phyloP scores from a whole-genome alignment of 2,113 vertebrate genomes.

The Onychorhynchus coronatus region DNA sequence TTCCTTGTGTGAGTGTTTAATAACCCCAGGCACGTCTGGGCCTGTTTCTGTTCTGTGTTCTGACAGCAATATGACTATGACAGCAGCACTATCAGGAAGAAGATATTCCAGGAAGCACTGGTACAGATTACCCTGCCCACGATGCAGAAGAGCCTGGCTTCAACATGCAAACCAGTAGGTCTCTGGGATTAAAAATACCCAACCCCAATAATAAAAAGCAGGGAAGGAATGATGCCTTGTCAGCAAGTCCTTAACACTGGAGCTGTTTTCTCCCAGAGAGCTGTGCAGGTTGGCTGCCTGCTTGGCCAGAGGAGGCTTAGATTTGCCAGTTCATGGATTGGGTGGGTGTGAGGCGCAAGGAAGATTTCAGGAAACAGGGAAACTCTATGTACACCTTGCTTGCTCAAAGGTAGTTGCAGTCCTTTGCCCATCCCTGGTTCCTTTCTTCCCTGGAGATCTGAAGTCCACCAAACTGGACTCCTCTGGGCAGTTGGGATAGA shows the following conservation, averaged over 20 bases:
- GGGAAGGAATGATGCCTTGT: background rate
- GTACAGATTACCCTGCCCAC: constrained; percentile 88
- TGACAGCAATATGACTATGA: constrained; percentile 93
- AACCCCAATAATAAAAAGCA: background rate
- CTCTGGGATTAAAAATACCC: background rate
- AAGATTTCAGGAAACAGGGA: background rate
- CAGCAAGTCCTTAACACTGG: background rate
- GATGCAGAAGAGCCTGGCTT: constrained; percentile 83
- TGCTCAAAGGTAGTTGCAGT: background rate
- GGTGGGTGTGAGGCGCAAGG: background rate
- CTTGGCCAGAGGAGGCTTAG: background rate
- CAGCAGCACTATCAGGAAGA: constrained; percentile 91
- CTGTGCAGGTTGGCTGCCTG: background rate
- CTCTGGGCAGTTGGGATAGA: background rate
- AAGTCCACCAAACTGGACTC: background rate
- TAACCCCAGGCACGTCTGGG: background rate
- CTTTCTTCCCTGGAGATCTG: background rate
- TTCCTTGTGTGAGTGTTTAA: background rate
- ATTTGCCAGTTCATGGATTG: background rate
- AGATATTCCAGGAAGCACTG: constrained; percentile 86
- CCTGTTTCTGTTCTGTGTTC: constrained; percentile 40
- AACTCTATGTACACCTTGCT: background rate
- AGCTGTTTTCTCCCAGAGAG: background rate
- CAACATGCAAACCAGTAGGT: constrained; percentile 83
- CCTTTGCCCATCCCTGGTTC: background rate